Conservation (phyloP, 1,140 invertebrate genomes). For the Asobara japonica region DNA sequence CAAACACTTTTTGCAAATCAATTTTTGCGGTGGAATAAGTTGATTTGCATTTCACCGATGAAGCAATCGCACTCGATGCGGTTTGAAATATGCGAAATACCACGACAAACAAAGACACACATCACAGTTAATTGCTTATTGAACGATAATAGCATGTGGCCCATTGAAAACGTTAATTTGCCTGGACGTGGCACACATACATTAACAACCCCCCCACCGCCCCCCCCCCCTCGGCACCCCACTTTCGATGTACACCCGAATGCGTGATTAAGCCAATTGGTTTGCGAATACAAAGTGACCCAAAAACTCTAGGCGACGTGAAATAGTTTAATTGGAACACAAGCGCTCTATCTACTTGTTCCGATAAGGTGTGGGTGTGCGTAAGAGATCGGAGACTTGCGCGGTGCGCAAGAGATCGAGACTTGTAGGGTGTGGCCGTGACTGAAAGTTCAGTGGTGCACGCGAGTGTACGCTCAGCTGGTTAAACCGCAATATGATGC, state of each 20-base stretch:
- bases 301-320: background rate
- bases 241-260: background rate
- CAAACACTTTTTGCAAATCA: too few relatives aligned
- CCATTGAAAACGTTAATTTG: background rate
- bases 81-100: background rate
- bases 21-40: too few relatives aligned
- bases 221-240: too few relatives aligned
- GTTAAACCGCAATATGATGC: background rate
- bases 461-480: slow-evolving; percentile 29
- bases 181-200: background rate
- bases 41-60: too few relatives aligned
- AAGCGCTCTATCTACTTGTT: slow-evolving; percentile 11
- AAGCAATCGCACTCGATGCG: background rate
- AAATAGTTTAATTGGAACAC: slow-evolving; percentile 1
- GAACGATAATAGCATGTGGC: background rate
- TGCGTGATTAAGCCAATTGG: background rate
- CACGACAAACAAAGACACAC: background rate
- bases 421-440: slow-evolving; percentile 62
- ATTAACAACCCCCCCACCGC: background rate
- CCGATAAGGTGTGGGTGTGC: slow-evolving; percentile 57
- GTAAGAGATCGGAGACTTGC: slow-evolving; percentile 57
- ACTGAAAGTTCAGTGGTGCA: slow-evolving; percentile 67
- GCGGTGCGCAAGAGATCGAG: slow-evolving; percentile 32
- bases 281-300: background rate
- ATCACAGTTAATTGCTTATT: background rate